phyloP scores from a whole-genome alignment of 2,797 vertebrate genomes.

The Danio albolineatus region DNA sequence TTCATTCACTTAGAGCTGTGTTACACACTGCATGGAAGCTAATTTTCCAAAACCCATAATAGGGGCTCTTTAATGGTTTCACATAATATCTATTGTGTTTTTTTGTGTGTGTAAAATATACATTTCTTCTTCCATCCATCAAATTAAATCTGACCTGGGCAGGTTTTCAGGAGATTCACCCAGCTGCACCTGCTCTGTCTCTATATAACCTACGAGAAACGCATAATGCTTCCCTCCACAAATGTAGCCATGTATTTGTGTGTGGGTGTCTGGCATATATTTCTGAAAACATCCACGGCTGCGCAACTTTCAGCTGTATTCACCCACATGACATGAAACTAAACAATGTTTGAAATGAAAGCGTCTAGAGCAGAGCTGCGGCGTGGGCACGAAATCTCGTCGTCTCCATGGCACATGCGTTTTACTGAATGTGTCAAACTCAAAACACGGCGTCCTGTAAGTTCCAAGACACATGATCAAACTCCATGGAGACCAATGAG shows the following conservation, averaged over 20 bases:
- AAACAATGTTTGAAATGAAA: constrained; percentile 51
- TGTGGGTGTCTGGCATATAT: constrained; percentile 46
- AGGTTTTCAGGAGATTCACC: constrained; percentile 2
- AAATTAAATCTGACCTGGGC: not conserved
- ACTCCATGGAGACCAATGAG: constrained; percentile 46
- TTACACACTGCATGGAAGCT: too few relatives aligned
- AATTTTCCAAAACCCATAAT: too few relatives aligned
- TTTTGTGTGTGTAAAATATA: not conserved
- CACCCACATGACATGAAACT: constrained; percentile 46
- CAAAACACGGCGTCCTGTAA: constrained; percentile 44
- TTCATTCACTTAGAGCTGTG: too few relatives aligned
- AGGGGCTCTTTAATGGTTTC: not conserved
- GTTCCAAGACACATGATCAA: constrained; percentile 57
- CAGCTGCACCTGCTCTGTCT: not conserved
- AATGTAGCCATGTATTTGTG: constrained; percentile 18
- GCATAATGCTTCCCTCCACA: constrained; percentile 16
- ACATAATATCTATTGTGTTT: not conserved
- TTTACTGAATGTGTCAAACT: constrained; percentile 53
- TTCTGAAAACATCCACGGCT: constrained; percentile 22
- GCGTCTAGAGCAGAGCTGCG: constrained; percentile 53
- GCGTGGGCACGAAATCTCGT: constrained; percentile 57
- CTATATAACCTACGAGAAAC: constrained; percentile 23
- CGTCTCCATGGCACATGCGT: constrained; percentile 58
- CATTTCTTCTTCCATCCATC: not conserved
- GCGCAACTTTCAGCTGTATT: constrained; percentile 24